phyloP scores from a whole-genome alignment of 2,797 vertebrate species.

The Cossypha heuglini region DNA sequence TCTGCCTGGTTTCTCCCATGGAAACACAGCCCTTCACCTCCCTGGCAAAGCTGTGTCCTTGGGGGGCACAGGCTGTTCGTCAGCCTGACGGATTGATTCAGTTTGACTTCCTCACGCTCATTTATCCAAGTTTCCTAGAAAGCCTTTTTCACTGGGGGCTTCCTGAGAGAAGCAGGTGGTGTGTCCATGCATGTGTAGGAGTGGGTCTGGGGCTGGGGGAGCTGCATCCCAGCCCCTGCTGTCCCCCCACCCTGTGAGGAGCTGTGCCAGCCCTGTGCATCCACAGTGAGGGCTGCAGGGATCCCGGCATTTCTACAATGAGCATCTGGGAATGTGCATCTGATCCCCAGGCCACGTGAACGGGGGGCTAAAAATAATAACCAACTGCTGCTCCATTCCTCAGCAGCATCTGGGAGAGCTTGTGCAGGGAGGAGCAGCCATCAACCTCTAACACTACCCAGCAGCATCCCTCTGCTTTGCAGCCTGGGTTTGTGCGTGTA shows the following conservation, averaged over 20 bases:
- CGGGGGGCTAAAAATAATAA: conserved; percentile 25
- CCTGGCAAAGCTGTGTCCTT: neutral
- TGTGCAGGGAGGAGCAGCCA: neutral
- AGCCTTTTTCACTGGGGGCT: conserved; percentile 14
- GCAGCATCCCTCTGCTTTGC: neutral
- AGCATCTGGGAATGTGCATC: conserved; percentile 55
- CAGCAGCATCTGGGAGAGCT: neutral
- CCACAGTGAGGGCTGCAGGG: neutral
- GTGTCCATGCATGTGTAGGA: neutral
- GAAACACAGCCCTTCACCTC: neutral
- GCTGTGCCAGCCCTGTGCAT: neutral
- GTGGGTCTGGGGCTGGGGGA: neutral
- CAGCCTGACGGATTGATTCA: neutral
- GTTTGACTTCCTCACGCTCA: neutral
- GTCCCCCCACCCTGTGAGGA: neutral
- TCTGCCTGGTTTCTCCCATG: neutral
- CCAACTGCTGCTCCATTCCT: conserved; percentile 16
- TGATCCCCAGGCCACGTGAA: conserved; percentile 15
- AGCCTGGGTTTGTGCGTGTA: neutral
- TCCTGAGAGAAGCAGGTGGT: conserved; percentile 2
- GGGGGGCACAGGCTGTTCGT: rapidly evolving
- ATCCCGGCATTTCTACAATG: conserved; percentile 53
- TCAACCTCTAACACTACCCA: neutral
- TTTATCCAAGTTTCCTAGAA: conserved; percentile 45
- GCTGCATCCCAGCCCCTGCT: neutral